Base-by-base conservation (phyloP, 2,113 vertebrate genomes). In the Oriolus oriolus region DNA sequence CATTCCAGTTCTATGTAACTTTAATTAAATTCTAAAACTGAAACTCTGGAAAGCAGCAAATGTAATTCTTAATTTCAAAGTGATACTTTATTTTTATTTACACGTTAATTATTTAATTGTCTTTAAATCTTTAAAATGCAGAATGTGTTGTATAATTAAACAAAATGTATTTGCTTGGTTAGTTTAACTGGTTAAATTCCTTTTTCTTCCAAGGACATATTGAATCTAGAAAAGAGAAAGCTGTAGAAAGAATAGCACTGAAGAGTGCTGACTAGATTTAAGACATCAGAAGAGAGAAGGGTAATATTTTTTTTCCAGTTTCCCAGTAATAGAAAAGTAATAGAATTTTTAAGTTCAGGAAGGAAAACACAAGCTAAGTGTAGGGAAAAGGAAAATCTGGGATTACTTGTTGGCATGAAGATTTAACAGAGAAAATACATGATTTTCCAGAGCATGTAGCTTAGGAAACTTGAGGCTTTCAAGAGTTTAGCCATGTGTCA, bases 131-230 rank as follows among this genome's bases (percentile, higher is more conserved):
- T 84, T 35, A 39, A 82, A 81, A 35, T 41, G 16, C 10, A 57
- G 39, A 54, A 35, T 15, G 2, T 10, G 0, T 66, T 78, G 11
- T 21, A 4, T 65, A 31, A 69, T 16, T 24, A 35, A 73, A 71
- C 2, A 79, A 63, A 82, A 56, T 0, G 0, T 10, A 45, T 27
- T 61, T 56, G 1, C 13, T 64, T 35, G 4, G 8, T 50, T 87
- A 45, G 10, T 50, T 73, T 83, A 78, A 42, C 16, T 57, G 6
- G 6, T 41, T 68, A 39, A 80, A 13, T 80, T 80, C 7, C 0
- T 61, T 76, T 64, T 52, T n/a, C 13, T 89, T 69, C 22, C 23
- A 84, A 59, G n/a, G 13, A 80, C 77, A 56, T 68, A 45, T 16
- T 30, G 6, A 80, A 30, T 53, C 11, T 70, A 37, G 47, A 65